phyloP scores from a whole-genome alignment of 2,888 invertebrate genomes.

The Microctonus aethiopoides region DNA sequence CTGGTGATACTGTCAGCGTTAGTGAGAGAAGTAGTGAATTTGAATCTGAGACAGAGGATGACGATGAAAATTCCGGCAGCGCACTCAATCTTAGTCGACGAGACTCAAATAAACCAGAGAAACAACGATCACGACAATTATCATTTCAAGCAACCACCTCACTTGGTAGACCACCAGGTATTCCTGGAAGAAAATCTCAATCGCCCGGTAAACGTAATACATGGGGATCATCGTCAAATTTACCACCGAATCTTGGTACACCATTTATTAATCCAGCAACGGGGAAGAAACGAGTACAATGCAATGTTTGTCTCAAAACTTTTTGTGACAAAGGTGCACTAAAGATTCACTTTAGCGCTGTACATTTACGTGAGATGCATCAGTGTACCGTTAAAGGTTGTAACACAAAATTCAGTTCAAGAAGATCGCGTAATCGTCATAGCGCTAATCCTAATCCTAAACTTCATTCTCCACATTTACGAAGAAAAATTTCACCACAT shows the following conservation, averaged over 20 bases:
- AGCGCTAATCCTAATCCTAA: constrained; percentile 99
- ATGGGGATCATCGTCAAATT: constrained; percentile 74
- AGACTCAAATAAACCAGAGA: constrained; percentile 55
- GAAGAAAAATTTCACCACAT: constrained; percentile 93
- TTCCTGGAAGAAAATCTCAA: constrained; percentile 74
- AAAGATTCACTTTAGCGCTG: constrained; percentile 99
- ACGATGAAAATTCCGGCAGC: constrained; percentile 73
- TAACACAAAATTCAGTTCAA: constrained; percentile 99
- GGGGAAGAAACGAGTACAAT: constrained; percentile 96
- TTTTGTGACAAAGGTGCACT: constrained; percentile 99
- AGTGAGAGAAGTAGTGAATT: constrained; percentile 69
- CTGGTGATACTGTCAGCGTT: constrained; percentile 58
- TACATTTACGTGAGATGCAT: constrained; percentile 99
- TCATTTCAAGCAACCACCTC: constrained; percentile 63
- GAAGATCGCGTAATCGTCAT: constrained; percentile 94
- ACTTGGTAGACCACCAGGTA: constrained; percentile 67
- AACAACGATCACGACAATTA: constrained; percentile 54
- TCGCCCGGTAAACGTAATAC: constrained; percentile 78
- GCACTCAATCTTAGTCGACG: constrained; percentile 75
- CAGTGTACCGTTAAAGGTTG: constrained; percentile 99
- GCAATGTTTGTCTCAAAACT: constrained; percentile 97
- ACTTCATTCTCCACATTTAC: constrained; percentile 92
- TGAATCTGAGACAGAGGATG: constrained; percentile 72
- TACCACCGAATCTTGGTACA: constrained; percentile 86
- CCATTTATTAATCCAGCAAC: constrained; percentile 93